Base-by-base conservation (phyloP, 2,797 vertebrate genomes). In the Rallus crepitans region DNA sequence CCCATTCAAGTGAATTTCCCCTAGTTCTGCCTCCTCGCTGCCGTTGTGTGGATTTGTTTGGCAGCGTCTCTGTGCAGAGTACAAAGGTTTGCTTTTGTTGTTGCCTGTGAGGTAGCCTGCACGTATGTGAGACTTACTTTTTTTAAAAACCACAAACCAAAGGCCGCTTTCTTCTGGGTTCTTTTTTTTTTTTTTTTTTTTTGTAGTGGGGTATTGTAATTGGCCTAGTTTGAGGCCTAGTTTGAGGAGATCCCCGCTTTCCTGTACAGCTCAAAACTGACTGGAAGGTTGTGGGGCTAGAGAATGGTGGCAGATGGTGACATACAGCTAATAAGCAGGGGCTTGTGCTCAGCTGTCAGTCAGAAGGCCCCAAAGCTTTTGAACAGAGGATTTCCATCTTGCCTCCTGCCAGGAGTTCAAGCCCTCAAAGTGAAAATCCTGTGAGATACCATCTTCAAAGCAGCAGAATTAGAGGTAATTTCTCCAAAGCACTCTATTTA, bases 311-410 rank as follows among this genome's bases (percentile, higher is more conserved):
- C 94, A 97, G 95, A 97, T 96, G 96, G 96, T 96, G 92, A 95
- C 90, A 95, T 56, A 77, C 68, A 94, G 84, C 91, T 97, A 95
- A 95, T 97, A 95, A 95, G 92, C 88, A 91, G 81, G 86, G 88
- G 86, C 88, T 95, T 96, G 94, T 87, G 94, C 96, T 96, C 90
- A 95, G 88, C 96, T 96, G 90, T 96, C 94, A 94, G 50, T 96
- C 92, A 93, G 88, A 95, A 95, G 61, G 92, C 78, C 72, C 48
- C 72, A 93, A 96, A 96, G 90, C 95, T 96, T 96, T 96, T 95
- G 94, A 96, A 95, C 93, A 85, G 91, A 95, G 95, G 88, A 96
- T 96, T 96, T 96, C 94, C 75, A 95, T 92, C 86, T 78, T 96
- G 89, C 94, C 95, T 97, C 95, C 93, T 92, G 94, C 94, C 60